Base-by-base conservation (phyloP, 2,113 vertebrate species). In the Oceanites oceanicus region DNA sequence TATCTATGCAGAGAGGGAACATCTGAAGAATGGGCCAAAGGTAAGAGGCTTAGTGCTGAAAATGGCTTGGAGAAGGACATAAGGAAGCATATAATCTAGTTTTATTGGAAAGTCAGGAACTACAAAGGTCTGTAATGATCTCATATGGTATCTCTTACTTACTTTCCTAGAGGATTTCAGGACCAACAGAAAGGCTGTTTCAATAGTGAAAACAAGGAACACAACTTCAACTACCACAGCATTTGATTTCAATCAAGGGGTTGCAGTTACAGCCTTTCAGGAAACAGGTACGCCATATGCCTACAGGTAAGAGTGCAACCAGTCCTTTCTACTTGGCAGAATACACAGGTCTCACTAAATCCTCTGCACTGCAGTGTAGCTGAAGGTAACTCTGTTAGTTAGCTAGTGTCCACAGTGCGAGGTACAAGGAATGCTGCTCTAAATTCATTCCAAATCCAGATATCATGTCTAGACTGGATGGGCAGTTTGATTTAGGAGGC, bases 281-380 rank as follows among this genome's bases (percentile, higher is more conserved):
- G 55, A 81, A 81, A 56, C 17, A 45, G 45, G 18, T 19, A 45
- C 45, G 19, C 18, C 18, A 19, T 32, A 9, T 14, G 21, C 22
- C 32, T 66, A 19, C 74, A 73, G 68, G 44, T 55, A 50, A n/a
- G 18, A 58, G 15, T 16, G 21, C 4, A 9, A 45, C 11, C n/a
- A 47, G 45, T 68, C 58, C 34, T 65, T 80, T 76, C 32, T 38
- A 19, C 29, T 25, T 62, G 74, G 38, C 40, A 62, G 50, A 88
- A 61, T 23, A 38, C 44, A 30, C 6, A 44, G 32, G 32, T 22
- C 32, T 61, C 55, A 36, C 44, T 34, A 68, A 52, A 44, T 34
- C 15, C 50, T 23, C 11, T 20, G 23, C 11, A 26, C 14, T 4
- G 32, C 55, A 50, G 29, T 0, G 0, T 1, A 65, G 22, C 53